A percentile compares a stretch with the other conserved stretches of the same genome.
Evolutionary conservation across 2,888 invertebrate species (phyloP).

Genomic region (Anthophora plumipes): DNA sequence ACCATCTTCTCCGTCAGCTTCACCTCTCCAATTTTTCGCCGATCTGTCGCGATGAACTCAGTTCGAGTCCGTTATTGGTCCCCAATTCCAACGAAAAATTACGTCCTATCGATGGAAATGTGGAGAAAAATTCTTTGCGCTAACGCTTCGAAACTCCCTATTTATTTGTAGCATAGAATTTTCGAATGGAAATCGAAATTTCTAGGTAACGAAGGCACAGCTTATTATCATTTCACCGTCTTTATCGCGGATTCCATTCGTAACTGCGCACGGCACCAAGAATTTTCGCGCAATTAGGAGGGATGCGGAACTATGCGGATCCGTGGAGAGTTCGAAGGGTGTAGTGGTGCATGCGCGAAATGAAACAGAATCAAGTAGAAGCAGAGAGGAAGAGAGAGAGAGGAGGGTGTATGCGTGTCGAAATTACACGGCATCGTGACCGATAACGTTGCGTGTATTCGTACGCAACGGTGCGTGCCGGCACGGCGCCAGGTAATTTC

Average conservation of each 20-base stretch:
- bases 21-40: too few relatives aligned
- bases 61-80: too few relatives aligned
- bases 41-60: too few relatives aligned
- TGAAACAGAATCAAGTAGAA: background rate
- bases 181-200: too few relatives aligned
- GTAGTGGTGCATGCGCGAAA: background rate
- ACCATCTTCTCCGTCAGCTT: background rate
- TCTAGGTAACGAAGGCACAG: too few relatives aligned
- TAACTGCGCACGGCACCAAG: conserved; percentile 9
- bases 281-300: conserved; percentile 42
- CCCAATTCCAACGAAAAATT: too few relatives aligned
- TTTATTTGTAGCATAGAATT: too few relatives aligned
- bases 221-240: conserved; percentile 27
- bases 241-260: conserved; percentile 27
- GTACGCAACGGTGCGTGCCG: conserved; percentile 42
- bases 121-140: too few relatives aligned
- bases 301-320: conserved; percentile 39
- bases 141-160: too few relatives aligned
- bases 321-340: conserved; percentile 27
- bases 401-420: conserved; percentile 26
- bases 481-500: conserved; percentile 42
- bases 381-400: background rate
- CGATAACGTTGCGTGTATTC: conserved; percentile 53
- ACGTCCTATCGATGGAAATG: too few relatives aligned
- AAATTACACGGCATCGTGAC: conserved; percentile 44